phyloP scores from a whole-genome alignment of 1,140 invertebrate species.

The Hylyphantes graminicola region DNA sequence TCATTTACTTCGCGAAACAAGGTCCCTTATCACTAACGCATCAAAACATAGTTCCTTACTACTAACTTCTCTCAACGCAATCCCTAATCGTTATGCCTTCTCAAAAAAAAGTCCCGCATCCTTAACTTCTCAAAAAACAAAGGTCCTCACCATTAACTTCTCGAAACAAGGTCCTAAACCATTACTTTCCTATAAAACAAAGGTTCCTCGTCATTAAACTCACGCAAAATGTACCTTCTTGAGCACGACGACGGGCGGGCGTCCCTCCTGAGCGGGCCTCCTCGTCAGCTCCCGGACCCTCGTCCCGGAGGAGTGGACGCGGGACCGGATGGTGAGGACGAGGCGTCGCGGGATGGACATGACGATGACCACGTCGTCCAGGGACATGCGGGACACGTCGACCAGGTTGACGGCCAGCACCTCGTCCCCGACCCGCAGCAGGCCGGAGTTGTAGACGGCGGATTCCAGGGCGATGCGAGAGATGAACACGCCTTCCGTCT shows the following conservation, averaged over 20 bases:
- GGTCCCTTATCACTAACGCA: no score
- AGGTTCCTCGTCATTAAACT: no score
- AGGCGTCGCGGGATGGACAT: constrained; percentile 98
- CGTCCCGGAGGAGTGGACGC: constrained; percentile 29
- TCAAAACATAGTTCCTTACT: no score
- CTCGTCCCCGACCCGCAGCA: constrained; percentile 97
- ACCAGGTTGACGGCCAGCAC: constrained; percentile 98
- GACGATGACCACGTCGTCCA: constrained; percentile 98
- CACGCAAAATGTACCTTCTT: constrained; percentile 32
- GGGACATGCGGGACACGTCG: constrained; percentile 95
- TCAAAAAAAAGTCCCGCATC: no score
- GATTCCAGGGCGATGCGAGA: constrained; percentile 97
- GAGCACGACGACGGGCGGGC: constrained; percentile 41
- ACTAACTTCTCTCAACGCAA: no score
- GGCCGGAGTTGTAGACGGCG: constrained; percentile 95
- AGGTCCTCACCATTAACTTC: no score
- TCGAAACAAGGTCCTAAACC: no score
- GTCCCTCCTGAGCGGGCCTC: constrained; percentile 19
- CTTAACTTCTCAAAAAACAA: no score
- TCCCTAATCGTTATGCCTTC: no score
- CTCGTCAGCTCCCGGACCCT: constrained; percentile 28
- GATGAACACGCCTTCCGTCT: constrained; percentile 96
- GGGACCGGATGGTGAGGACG: constrained; percentile 88
- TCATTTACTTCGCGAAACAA: no score
- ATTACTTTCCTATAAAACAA: no score